A percentile compares a stretch with the other conserved stretches of the same genome.
These are phyloP conservation scores for Cricetomys ansorgei DNA, from an alignment of 2,113 vertebrate species.

Conservation along the genomic window DNA sequence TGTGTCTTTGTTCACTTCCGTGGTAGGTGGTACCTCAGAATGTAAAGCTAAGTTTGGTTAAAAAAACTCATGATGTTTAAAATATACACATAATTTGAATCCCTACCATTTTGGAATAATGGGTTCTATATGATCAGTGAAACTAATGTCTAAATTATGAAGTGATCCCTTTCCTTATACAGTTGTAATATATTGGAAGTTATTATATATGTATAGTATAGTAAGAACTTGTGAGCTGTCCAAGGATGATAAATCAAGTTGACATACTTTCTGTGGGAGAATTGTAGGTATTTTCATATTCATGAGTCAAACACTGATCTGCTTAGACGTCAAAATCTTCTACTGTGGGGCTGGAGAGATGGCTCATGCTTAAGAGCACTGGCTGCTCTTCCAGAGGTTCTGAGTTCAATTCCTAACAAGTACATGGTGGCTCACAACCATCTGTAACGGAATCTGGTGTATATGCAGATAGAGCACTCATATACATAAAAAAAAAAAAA, in stretches of 20 bases:
- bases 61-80: constrained; percentile 13
- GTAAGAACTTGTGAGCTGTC: background rate
- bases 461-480: no score
- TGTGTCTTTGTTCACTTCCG: background rate
- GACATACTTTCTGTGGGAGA: background rate
- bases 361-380: no score
- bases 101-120: background rate
- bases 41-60: background rate
- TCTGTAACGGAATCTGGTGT: no score
- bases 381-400: no score
- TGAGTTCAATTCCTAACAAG: no score
- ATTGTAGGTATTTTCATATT: constrained; percentile 29
- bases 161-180: background rate
- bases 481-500: no score
- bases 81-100: background rate
- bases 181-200: constrained; percentile 30
- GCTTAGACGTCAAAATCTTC: background rate
- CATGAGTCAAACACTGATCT: background rate
- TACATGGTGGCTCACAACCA: no score
- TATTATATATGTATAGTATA: constrained; percentile 22
- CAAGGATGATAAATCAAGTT: constrained; percentile 3
- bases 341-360: no score
- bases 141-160: constrained; percentile 3
- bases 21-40: background rate
- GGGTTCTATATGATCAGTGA: background rate